Evolutionary conservation across 2,797 vertebrate genomes (phyloP), one percentile per base, ranked within the genome.

Genomic region (Pseudomugil gertrudae): DNA sequence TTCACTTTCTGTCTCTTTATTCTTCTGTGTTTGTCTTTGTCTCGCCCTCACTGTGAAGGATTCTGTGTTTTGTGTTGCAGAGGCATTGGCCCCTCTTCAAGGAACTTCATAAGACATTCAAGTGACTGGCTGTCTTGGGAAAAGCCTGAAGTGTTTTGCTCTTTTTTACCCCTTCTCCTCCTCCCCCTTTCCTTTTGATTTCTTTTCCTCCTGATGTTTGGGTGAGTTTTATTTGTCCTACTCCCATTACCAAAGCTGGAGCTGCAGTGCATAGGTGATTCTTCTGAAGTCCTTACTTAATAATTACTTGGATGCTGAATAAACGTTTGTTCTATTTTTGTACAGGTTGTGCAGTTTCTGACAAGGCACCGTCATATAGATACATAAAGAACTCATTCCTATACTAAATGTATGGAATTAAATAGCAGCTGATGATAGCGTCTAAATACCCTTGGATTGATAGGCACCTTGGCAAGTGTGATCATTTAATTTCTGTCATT

Each of bases 61-160:
- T 83, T 87, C 81, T 86, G 74, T 87, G 80, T 89, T 88, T 79
- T 78, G 71, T 29, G 73, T 78, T 84, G 80, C 76, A 78, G 82
- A 88, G 68, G 79, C 69, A 74, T 86, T 92, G 91, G 90, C 90
- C 85, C 84, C 43, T 86, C 84, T 84, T 90, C 82, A 90, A 89
- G 84, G 79, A 87, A 89, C 86, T 90, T 90, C 85, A 90, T 74
- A 73, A 90, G 87, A 89, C 86, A 81, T 89, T 84, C 87, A 87
- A 89, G 84, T 86, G 84, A 91, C 85, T 89, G 85, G 81, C 86
- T 88, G 88, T 84, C 85, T 88, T 87, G 84, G 82, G 88, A 92
- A 88, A 90, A 86, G 79, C 83, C 84, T 80, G 53, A 57, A 84
- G 84, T 64, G 60, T 79, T 81, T 85, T 75, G 81, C 69, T 75